Base-by-base conservation (phyloP, 1,140 invertebrate species). In the Protaetia brevitarsis region DNA sequence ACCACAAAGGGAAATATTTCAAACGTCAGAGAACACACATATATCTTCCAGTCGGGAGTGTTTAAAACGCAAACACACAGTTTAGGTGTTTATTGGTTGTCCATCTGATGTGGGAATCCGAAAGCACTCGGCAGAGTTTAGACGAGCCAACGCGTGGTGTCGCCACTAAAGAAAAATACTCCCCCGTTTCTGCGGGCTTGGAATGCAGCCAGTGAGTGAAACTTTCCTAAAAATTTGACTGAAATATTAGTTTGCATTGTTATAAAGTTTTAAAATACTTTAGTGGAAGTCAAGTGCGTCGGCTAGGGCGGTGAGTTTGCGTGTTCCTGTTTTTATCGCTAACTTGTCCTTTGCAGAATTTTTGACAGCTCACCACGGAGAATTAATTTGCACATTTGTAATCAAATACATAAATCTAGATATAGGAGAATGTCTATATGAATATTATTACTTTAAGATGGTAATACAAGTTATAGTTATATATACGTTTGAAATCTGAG, bases 241-340 rank as follows among this genome's bases (percentile, higher is more conserved):
- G 41, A 51, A 51, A 51, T 51, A 51, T 51, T 51, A 51, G 41
- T 51, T 51, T 51, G 41, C 41, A 51, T 51, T 51, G 41, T 51
- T 51, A 51, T 51, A 51, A 51, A 51, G 41, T 51, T 51, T 51
- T 51, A 51, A 51, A 51, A 51, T 51, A 51, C 41, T 51, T 51
- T 51, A 19, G 41, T 51, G 26, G 26, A 51, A 51, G 41, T 51
- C 41, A 51, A 51, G 41, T 51, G 41, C 41, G 21, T 23, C 16
- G 16, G 41, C 7, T 51, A 51, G 19, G 41, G 41, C 5, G 1
- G 41, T 11, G 26, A 8, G 19, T 51, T 51, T 23, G 10, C 41
- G 2, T 19, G 41, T 51, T 21, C 26, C 6, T 26, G 26, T 23
- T 51, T 51, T 51, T 51, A 11, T 51, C 41, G 5, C 26, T 19